phyloP scores from a whole-genome alignment of 2,797 vertebrate genomes.

The Typhlichthys subterraneus region DNA sequence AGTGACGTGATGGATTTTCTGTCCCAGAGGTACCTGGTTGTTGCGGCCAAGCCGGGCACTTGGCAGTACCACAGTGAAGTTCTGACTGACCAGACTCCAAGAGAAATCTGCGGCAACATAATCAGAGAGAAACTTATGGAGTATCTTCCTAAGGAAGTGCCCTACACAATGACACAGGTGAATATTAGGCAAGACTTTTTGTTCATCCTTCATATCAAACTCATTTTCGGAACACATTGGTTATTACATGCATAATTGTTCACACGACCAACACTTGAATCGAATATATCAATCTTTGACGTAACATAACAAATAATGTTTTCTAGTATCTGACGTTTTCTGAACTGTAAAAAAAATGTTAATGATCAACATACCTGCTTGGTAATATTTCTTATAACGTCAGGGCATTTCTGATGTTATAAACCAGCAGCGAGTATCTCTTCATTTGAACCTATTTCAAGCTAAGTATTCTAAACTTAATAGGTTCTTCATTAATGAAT shows the following conservation, averaged over 20 bases:
- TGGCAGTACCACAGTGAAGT: conserved; percentile 93
- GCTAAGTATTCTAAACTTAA: neutral
- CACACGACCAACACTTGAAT: too few species aligned
- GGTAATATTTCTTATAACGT: too few species aligned
- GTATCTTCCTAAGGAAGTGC: conserved; percentile 89
- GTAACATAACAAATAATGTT: too few species aligned
- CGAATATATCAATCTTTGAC: too few species aligned
- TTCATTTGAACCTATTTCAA: neutral
- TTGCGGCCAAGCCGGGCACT: conserved; percentile 81
- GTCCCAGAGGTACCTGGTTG: conserved; percentile 84
- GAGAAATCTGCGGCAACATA: conserved; percentile 85
- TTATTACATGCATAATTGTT: too few species aligned
- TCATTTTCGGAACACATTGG: too few species aligned
- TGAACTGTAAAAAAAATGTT: too few species aligned
- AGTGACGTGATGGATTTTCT: neutral
- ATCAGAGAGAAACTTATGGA: conserved; percentile 91
- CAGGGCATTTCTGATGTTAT: too few species aligned
- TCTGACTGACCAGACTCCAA: conserved; percentile 89
- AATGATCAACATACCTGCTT: too few species aligned
- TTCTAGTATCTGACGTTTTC: too few species aligned
- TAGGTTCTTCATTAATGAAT: neutral
- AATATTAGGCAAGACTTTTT: neutral
- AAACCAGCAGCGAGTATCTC: neutral
- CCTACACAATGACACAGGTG: conserved; percentile 88
- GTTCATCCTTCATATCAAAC: too few species aligned